Evolutionary conservation across 2,113 vertebrate species (phyloP).

Genomic region (Notechis scutatus): DNA sequence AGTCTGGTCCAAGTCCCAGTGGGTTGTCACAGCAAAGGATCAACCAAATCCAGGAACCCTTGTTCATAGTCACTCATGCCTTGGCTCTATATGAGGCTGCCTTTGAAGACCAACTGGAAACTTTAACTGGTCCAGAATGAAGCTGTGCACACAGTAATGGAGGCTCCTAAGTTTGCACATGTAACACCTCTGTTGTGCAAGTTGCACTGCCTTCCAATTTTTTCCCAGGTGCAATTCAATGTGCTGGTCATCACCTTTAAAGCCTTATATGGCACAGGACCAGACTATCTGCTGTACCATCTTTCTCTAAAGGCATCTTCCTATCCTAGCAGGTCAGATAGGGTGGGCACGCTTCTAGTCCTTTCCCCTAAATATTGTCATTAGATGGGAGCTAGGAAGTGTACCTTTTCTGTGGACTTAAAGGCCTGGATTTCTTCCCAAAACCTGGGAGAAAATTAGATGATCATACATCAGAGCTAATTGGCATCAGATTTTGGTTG

Average conservation of each 20-base stretch:
- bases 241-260: neutral
- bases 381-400: neutral
- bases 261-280: neutral
- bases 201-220: neutral
- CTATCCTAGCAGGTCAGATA: too few relatives aligned
- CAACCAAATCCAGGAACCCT: neutral
- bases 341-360: neutral
- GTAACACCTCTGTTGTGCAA: neutral
- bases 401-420: neutral
- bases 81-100: too few relatives aligned
- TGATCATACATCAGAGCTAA: neutral
- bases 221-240: neutral
- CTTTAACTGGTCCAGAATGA: neutral
- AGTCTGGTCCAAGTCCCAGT: neutral
- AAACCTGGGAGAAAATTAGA: neutral
- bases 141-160: neutral
- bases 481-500: neutral
- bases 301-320: too few relatives aligned
- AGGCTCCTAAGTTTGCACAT: neutral
- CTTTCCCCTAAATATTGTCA: neutral
- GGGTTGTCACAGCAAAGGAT: neutral
- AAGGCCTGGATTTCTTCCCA: neutral
- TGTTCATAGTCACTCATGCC: too few relatives aligned
- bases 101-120: neutral
- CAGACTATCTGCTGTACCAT: too few relatives aligned